A percentile compares a stretch with the other conserved stretches of the same genome.
Conservation (phyloP, 2,797 vertebrate genomes). For the Malurus leucopterus region DNA sequence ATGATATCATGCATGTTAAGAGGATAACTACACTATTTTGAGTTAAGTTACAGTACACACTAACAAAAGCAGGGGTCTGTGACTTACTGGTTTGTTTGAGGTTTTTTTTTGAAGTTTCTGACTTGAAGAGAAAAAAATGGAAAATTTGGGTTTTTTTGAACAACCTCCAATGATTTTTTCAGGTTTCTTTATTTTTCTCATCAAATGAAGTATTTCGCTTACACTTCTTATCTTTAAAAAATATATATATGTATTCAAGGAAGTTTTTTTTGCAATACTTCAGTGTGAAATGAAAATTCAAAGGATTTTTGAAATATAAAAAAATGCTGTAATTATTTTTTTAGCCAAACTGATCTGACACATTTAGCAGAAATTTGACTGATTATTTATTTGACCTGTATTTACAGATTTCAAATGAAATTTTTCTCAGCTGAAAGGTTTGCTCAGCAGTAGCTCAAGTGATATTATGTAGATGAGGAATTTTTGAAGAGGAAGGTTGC, state of each 20-base stretch:
- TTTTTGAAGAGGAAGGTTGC: not conserved
- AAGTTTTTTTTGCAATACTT: not conserved
- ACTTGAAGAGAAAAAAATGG: not conserved
- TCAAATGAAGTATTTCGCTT: not conserved
- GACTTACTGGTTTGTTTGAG: not conserved
- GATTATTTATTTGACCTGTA: not conserved
- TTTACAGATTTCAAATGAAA: not conserved
- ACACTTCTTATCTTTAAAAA: not conserved
- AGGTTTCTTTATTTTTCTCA: not conserved
- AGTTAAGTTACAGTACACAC: not conserved
- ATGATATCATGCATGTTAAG: not conserved
- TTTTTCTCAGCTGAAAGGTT: not conserved
- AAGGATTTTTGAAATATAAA: not conserved
- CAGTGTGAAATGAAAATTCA: not conserved
- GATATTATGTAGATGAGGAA: not conserved
- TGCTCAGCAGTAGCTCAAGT: not conserved
- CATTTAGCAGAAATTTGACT: not conserved
- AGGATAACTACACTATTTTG: not conserved
- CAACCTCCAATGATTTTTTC: not conserved
- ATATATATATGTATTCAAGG: not conserved
- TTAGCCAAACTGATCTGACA: not conserved
- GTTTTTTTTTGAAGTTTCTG: rapidly evolving
- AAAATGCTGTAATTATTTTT: not conserved
- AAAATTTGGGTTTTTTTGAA: not conserved
- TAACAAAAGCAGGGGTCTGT: not conserved